phyloP scores from a whole-genome alignment of 2,888 invertebrate species.

The Tinea pellionella region DNA sequence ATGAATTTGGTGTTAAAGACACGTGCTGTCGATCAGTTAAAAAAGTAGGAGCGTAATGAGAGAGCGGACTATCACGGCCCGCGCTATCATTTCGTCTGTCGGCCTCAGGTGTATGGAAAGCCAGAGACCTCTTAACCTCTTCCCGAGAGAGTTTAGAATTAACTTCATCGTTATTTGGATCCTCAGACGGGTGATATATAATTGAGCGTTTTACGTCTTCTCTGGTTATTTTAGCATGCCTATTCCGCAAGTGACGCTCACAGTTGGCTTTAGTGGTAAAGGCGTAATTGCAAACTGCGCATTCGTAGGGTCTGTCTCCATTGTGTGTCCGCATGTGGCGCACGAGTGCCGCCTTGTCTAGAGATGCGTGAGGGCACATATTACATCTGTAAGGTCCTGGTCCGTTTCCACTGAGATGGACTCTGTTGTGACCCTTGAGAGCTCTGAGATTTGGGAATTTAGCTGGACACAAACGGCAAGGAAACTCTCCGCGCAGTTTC shows the following conservation, averaged over 20 bases:
- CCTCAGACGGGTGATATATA: conserved; percentile 88
- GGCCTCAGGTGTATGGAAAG: conserved; percentile 64
- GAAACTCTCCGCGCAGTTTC: conserved; percentile 90
- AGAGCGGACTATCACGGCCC: conserved; percentile 51
- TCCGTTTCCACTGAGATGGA: conserved; percentile 82
- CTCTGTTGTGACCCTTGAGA: conserved; percentile 90
- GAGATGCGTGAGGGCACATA: conserved; percentile 89
- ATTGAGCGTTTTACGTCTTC: conserved; percentile 91
- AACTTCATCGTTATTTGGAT: conserved; percentile 81
- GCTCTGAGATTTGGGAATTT: conserved; percentile 91
- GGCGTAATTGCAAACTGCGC: conserved; percentile 94
- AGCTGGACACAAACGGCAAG: conserved; percentile 88
- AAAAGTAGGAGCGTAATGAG: conserved; percentile 55
- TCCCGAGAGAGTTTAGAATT: conserved; percentile 66
- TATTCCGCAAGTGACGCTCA: conserved; percentile 92
- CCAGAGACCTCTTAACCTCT: conserved; percentile 66
- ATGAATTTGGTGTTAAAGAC: conserved; percentile 39
- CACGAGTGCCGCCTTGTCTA: conserved; percentile 91
- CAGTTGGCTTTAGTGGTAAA: conserved; percentile 98
- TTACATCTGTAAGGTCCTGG: conserved; percentile 91
- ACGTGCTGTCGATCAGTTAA: conserved; percentile 57
- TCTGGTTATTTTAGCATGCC: conserved; percentile 86
- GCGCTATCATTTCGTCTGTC: conserved; percentile 52
- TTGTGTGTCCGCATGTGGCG: conserved; percentile 95
- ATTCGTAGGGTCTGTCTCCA: conserved; percentile 95